phyloP scores from a whole-genome alignment of 1,140 invertebrate species.

The Megalopta genalis region DNA sequence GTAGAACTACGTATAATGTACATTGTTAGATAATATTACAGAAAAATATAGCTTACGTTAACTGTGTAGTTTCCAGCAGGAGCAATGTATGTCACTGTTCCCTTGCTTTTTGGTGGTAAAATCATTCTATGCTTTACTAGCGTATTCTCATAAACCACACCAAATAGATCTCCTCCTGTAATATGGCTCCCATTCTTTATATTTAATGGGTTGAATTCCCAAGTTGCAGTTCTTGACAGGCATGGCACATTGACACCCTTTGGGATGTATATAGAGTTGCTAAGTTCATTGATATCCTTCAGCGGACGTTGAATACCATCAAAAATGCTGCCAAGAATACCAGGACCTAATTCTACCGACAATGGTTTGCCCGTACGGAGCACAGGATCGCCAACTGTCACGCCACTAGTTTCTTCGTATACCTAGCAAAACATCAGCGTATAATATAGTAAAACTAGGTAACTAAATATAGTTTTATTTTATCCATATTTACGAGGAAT shows the following conservation, averaged over 20 bases:
- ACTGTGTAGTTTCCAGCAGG: constrained; percentile 96
- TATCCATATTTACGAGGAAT: neutral
- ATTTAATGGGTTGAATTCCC: constrained; percentile 96
- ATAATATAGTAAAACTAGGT: neutral
- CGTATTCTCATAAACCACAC: constrained; percentile 97
- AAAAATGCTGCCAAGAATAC: constrained; percentile 99
- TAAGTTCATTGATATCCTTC: constrained; percentile 96
- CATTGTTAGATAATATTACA: neutral
- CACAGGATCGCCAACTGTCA: constrained; percentile 99
- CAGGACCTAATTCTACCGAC: constrained; percentile 99
- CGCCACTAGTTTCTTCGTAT: constrained; percentile 99
- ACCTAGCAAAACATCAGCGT: constrained; percentile 82
- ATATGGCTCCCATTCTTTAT: constrained; percentile 95
- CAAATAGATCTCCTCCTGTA: constrained; percentile 98
- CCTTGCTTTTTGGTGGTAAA: constrained; percentile 95
- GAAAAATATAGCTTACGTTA: constrained; percentile 84
- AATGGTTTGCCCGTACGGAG: constrained; percentile 98
- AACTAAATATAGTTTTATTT: neutral
- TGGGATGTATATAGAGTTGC: constrained; percentile 98
- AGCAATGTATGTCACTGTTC: constrained; percentile 98
- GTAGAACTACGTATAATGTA: neutral
- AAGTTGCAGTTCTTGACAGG: constrained; percentile 89
- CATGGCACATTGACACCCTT: constrained; percentile 98
- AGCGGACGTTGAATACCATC: constrained; percentile 99
- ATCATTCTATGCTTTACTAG: constrained; percentile 98